Evolutionary conservation across 1,140 invertebrate genomes (phyloP).

Genomic region (Dufourea novaeangliae): DNA sequence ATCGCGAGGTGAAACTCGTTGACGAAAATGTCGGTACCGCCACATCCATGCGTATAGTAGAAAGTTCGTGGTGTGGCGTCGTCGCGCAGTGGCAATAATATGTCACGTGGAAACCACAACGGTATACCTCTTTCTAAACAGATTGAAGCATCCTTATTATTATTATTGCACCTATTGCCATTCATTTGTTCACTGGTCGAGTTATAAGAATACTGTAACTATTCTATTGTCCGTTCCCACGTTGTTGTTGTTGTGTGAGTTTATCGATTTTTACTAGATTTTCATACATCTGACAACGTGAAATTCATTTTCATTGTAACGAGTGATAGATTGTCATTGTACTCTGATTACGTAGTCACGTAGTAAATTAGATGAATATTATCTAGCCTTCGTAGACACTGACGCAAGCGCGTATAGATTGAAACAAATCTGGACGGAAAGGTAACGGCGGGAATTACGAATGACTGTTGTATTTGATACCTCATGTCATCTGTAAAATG

Average conservation of each 20-base stretch:
- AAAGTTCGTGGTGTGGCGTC: slow-evolving; percentile 23
- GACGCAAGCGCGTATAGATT: slow-evolving; percentile 13
- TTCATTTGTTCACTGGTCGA: background rate
- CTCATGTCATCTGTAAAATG: background rate
- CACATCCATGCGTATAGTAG: background rate
- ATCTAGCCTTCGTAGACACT: slow-evolving; percentile 11
- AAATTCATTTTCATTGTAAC: background rate
- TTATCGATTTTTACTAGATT: background rate
- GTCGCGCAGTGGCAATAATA: slow-evolving; percentile 31
- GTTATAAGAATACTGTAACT: background rate
- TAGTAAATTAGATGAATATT: slow-evolving; percentile 28
- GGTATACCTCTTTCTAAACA: background rate
- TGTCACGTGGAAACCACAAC: slow-evolving; percentile 65
- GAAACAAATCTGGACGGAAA: background rate
- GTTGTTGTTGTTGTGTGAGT: background rate
- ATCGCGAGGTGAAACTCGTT: slow-evolving; percentile 38
- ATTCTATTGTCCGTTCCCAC: background rate
- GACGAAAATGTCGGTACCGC: slow-evolving; percentile 32
- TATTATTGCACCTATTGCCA: background rate
- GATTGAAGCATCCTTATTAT: slow-evolving; percentile 9
- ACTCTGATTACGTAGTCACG: slow-evolving; percentile 6
- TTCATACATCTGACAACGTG: no score
- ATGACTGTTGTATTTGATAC: background rate
- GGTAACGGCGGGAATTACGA: slow-evolving; percentile 35
- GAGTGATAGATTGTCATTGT: background rate